These are phyloP conservation scores for Rhinatrema bivittatum DNA, from an alignment of 2,797 vertebrate species.

Conservation along the genomic window DNA sequence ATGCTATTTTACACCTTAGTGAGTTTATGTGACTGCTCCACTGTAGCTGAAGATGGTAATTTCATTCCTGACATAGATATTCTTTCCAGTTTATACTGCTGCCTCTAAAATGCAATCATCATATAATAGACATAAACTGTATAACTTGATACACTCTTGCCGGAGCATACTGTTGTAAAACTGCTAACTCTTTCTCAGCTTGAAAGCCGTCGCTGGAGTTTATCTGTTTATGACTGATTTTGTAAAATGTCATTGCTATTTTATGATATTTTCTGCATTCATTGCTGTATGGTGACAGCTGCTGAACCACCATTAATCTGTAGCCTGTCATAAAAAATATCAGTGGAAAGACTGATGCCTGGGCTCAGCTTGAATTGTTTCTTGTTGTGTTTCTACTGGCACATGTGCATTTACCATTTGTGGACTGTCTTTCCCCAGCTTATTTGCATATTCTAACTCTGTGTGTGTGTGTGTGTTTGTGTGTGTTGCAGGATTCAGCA, in stretches of 20 bases:
- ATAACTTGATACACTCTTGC: no score
- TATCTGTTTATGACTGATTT: conserved; percentile 3
- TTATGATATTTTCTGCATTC: conserved; percentile 4
- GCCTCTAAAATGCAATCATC: no score
- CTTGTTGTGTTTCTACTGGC: not conserved
- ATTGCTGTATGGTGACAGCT: not conserved
- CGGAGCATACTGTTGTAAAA: not conserved
- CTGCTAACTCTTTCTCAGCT: not conserved
- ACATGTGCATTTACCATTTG: not conserved
- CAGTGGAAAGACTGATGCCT: not conserved
- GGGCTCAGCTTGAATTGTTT: not conserved
- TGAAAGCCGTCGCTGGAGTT: not conserved
- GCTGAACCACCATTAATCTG: conserved; percentile 1
- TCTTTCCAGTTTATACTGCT: no score
- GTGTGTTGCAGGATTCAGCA: no score
- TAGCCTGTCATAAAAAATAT: conserved; percentile 1
- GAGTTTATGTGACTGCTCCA: no score
- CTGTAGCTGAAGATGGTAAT: no score
- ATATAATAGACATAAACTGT: no score
- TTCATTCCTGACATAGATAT: no score
- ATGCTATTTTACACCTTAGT: no score
- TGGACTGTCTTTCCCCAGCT: no score
- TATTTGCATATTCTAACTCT: no score
- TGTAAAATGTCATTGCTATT: conserved; percentile 4
- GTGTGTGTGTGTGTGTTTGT: no score